These are phyloP conservation scores for Anas bernieri DNA, from an alignment of 2,797 vertebrate species.

Conservation along the genomic window DNA sequence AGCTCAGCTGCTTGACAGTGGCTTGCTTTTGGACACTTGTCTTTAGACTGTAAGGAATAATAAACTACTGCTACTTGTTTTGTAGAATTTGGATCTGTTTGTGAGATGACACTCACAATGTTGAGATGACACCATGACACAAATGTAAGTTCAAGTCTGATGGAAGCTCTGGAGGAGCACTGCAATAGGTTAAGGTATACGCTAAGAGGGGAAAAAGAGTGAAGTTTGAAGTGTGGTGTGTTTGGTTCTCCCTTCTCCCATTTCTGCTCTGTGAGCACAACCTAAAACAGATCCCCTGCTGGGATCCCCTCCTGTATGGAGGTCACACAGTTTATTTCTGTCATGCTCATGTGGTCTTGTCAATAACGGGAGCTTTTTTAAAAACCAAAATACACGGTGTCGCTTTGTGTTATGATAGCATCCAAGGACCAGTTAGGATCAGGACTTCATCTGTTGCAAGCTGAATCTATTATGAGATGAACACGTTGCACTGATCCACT, in stretches of 20 bases:
- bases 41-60: not conserved
- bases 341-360: not conserved
- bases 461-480: constrained; percentile 1
- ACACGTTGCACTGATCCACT: not conserved
- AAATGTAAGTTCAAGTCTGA: not conserved
- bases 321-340: constrained; percentile 50
- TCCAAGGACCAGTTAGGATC: not conserved
- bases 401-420: not conserved
- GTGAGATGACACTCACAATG: not conserved
- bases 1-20: constrained; percentile 2
- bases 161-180: not conserved
- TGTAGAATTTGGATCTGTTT: not conserved
- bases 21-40: not conserved
- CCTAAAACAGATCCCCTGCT: not conserved
- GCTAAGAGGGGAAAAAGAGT: not conserved
- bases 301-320: not conserved
- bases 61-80: not conserved
- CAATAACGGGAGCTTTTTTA: constrained; percentile 41
- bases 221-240: not conserved
- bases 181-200: not conserved
- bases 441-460: not conserved
- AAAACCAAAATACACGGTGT: constrained; percentile 22
- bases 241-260: not conserved
- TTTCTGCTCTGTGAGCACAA: constrained; percentile 31
- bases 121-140: not conserved